Evolutionary conservation across 2,888 invertebrate genomes (phyloP).

Genomic region (Acleris holmiana): DNA sequence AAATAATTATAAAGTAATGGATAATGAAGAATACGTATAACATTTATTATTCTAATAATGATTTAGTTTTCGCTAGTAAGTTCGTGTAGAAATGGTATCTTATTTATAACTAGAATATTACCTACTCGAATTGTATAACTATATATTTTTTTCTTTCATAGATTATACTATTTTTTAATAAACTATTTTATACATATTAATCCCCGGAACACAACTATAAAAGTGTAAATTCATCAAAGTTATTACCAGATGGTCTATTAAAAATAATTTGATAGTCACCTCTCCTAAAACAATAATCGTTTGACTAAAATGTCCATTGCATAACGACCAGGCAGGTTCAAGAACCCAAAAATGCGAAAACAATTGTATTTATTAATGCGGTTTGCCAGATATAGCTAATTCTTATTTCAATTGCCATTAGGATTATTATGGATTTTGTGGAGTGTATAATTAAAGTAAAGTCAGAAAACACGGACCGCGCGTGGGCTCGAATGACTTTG

Average conservation of each 20-base stretch:
- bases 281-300: slow-evolving; percentile 11
- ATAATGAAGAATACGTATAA: too few species aligned
- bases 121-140: too few species aligned
- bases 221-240: too few species aligned
- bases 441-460: slow-evolving; percentile 4
- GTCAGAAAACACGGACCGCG: slow-evolving; percentile 11
- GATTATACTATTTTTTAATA: too few species aligned
- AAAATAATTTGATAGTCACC: slow-evolving; percentile 5
- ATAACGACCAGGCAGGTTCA: slow-evolving; percentile 22
- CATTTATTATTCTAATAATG: too few species aligned
- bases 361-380: slow-evolving; percentile 1
- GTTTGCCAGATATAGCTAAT: not conserved
- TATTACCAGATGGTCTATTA: not conserved
- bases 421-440: not conserved
- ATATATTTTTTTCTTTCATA: too few species aligned
- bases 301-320: slow-evolving; percentile 18
- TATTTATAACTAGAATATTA: too few species aligned
- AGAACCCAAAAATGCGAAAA: slow-evolving; percentile 26
- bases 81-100: too few species aligned
- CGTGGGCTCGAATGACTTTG: slow-evolving; percentile 35
- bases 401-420: slow-evolving; percentile 7
- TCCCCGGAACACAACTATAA: too few species aligned
- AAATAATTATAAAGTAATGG: too few species aligned
- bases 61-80: too few species aligned
- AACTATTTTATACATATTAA: too few species aligned